Percentiles rank a stretch among this genome's conserved stretches.
phyloP scores from a whole-genome alignment of 2,888 invertebrate species.

The Hanleya hanleyi region DNA sequence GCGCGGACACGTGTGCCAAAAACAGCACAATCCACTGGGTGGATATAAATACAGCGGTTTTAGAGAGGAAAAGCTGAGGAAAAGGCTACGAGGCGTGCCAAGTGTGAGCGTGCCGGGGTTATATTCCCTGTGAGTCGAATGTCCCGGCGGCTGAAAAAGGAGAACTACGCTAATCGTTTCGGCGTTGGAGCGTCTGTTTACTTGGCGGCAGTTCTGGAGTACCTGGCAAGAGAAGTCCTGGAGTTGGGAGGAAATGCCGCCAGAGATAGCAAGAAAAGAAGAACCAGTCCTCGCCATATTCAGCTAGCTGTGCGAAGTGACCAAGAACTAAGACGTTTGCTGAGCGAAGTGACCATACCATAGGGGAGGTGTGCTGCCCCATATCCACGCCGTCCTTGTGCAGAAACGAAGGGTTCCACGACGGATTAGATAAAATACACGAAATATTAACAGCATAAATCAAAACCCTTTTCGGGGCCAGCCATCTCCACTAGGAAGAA shows the following conservation, averaged over 20 bases:
- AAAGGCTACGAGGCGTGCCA: constrained; percentile 65
- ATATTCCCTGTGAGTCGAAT: constrained; percentile 70
- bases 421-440: too few species aligned
- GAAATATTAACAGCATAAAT: too few species aligned
- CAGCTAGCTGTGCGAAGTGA: constrained; percentile 86
- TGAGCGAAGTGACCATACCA: constrained; percentile 85
- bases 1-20: too few species aligned
- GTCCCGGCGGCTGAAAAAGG: constrained; percentile 65
- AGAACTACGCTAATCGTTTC: constrained; percentile 68
- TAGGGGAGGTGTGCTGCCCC: constrained; percentile 89
- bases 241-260: constrained; percentile 74
- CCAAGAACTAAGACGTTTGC: constrained; percentile 84
- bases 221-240: constrained; percentile 78
- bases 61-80: constrained; percentile 65
- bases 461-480: neutral
- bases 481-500: too few species aligned
- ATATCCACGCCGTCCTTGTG: constrained; percentile 83
- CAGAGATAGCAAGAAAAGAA: constrained; percentile 78
- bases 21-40: too few species aligned
- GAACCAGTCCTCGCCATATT: constrained; percentile 84
- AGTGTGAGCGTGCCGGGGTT: constrained; percentile 62
- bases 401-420: too few species aligned
- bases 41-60: too few species aligned
- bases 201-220: constrained; percentile 70
- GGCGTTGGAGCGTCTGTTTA: constrained; percentile 69